Evolutionary conservation across 2,888 invertebrate species (phyloP).

Genomic region (Acrocyrtus sp.): DNA sequence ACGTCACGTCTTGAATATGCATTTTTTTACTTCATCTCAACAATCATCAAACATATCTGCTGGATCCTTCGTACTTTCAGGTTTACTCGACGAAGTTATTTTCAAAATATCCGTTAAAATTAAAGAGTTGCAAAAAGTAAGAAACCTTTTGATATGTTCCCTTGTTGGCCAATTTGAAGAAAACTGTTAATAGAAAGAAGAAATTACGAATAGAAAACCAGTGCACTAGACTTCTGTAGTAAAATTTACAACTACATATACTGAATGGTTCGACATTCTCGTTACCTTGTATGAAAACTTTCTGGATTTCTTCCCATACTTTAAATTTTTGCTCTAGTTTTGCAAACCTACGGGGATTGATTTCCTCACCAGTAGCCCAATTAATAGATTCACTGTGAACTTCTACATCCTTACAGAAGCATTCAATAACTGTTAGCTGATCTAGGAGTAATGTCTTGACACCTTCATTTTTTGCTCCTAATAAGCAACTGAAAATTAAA

Average conservation of each 20-base stretch:
- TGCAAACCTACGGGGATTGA: slow-evolving; percentile 42
- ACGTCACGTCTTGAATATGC: too few species aligned
- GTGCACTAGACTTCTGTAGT: too few species aligned
- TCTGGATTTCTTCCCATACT: slow-evolving; percentile 58
- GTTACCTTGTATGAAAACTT: slow-evolving; percentile 57
- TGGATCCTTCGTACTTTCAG: too few species aligned
- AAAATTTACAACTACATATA: neutral
- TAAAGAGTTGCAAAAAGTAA: slow-evolving; percentile 59
- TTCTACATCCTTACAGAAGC: slow-evolving; percentile 55
- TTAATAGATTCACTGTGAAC: slow-evolving; percentile 2
- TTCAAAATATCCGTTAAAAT: slow-evolving; percentile 59
- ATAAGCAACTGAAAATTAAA: slow-evolving; percentile 72
- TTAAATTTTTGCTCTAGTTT: slow-evolving; percentile 49
- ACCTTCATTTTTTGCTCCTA: slow-evolving; percentile 77
- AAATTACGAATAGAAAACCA: slow-evolving; percentile 3
- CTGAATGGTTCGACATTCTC: neutral
- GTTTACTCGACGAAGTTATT: neutral
- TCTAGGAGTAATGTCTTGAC: slow-evolving; percentile 74
- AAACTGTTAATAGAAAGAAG: slow-evolving; percentile 45
- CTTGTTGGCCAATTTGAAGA: slow-evolving; percentile 52
- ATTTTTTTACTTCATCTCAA: too few species aligned
- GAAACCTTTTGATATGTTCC: slow-evolving; percentile 58
- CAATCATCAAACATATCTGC: too few species aligned
- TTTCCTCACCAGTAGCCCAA: slow-evolving; percentile 42
- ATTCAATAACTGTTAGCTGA: slow-evolving; percentile 58